phyloP scores from a whole-genome alignment of 1,140 invertebrate genomes.

The Drosophila orena region DNA sequence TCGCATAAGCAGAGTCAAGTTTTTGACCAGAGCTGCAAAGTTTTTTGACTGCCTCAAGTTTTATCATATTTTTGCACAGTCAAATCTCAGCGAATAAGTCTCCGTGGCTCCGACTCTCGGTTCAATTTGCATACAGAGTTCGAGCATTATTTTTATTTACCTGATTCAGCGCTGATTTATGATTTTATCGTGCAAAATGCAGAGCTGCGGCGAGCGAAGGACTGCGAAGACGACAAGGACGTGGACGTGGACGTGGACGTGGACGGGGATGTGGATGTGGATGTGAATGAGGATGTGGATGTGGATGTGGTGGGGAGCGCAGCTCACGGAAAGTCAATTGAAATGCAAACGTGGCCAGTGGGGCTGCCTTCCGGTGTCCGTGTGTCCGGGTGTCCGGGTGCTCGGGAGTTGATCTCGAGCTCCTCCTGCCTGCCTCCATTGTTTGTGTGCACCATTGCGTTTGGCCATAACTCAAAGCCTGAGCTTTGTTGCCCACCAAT shows the following conservation, averaged over 20 bases:
- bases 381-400: neutral
- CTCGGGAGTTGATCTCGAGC: neutral
- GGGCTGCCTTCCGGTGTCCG: conserved; percentile 23
- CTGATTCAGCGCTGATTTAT: conserved; percentile 82
- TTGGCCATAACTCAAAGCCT: conserved; percentile 73
- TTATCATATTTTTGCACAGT: conserved; percentile 75
- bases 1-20: conserved; percentile 49
- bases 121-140: conserved; percentile 82
- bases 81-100: conserved; percentile 67
- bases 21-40: conserved; percentile 59
- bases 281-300: conserved; percentile 6
- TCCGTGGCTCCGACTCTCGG: conserved; percentile 34
- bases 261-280: neutral
- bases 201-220: conserved; percentile 7
- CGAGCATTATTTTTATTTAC: conserved; percentile 83
- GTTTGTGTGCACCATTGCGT: conserved; percentile 59
- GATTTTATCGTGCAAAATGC: conserved; percentile 68
- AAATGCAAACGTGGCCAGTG: conserved; percentile 76
- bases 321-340: conserved; percentile 68
- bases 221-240: neutral
- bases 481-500: conserved; percentile 78
- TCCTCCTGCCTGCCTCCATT: conserved; percentile 19
- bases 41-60: conserved; percentile 72
- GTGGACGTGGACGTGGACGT: neutral
- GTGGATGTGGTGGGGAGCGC: conserved; percentile 6